Evolutionary conservation across 2,888 invertebrate genomes (phyloP).

Genomic region (Linnaemya tessellans): DNA sequence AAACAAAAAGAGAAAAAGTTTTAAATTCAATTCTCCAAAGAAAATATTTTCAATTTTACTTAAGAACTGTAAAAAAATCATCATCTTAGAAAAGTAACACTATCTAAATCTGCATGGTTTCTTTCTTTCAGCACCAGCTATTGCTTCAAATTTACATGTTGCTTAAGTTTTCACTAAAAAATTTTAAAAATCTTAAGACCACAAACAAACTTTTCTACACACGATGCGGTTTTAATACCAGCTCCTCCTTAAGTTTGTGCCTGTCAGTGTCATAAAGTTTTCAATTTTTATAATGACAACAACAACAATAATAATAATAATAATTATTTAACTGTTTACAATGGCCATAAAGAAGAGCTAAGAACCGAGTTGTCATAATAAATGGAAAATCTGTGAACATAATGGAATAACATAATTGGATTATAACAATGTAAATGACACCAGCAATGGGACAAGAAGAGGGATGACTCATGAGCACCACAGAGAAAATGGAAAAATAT

Average conservation of each 20-base stretch:
- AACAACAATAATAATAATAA: neutral
- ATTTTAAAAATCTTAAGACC: neutral
- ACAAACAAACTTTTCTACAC: constrained; percentile 37
- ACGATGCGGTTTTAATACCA: constrained; percentile 57
- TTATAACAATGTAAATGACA: constrained; percentile 53
- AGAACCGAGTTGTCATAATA: constrained; percentile 51
- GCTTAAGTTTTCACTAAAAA: neutral
- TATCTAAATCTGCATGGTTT: constrained; percentile 27
- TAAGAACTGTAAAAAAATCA: constrained; percentile 24
- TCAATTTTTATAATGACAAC: constrained; percentile 9
- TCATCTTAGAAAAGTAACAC: constrained; percentile 22
- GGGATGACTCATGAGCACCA: neutral
- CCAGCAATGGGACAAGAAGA: neutral
- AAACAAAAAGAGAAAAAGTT: constrained; percentile 21
- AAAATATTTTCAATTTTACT: constrained; percentile 53
- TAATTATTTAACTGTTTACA: constrained; percentile 1
- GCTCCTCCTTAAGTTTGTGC: neutral
- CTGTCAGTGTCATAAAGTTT: constrained; percentile 57
- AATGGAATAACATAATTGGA: constrained; percentile 56
- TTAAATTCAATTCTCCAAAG: constrained; percentile 43
- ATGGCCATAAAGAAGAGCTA: constrained; percentile 3
- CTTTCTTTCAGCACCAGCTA: neutral
- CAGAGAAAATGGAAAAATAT: neutral
- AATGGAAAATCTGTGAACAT: constrained; percentile 35
- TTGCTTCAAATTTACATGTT: neutral